Evolutionary conservation across 2,113 vertebrate genomes (phyloP), one percentile per base, ranked within the genome.

Genomic region (Ibidorhyncha struthersii): DNA sequence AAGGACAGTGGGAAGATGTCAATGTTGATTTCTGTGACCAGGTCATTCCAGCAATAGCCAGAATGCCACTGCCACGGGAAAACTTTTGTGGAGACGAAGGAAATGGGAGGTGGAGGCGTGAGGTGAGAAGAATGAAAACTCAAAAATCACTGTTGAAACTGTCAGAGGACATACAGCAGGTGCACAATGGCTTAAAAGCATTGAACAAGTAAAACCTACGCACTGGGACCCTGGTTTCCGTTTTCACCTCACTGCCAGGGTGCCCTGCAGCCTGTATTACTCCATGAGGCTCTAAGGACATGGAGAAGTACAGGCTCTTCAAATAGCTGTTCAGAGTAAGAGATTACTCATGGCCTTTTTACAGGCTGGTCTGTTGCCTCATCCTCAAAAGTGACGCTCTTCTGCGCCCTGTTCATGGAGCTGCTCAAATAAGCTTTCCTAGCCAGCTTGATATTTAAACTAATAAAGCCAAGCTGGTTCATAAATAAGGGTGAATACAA

Each of bases 171-270:
- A 27, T 73, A 21, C 4, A 69, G 12, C 0, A 1, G 8, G 12
- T 29, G 8, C 43, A 41, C 9, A 41, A 12, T 6, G 34, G 4
- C 23, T 78, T 74, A 40, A 59, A 92, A 69, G 5, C 23, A 14
- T 5, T 5, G 16, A 40, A 53, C 25, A 63, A 53, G 5, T 59
- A 41, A 53, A 55, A 40, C 7, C 21, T 45, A 14, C 0, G 0
- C 10, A 12, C 1, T 55, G 17, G 18, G 5, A 2, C 3, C 4
- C 14, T 3, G 3, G 4, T 67, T 90, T 38, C 14, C 3, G 14
- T 78, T 89, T 79, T 12, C 20, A 53, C 12, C 67, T 43, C 3
- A 7, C 47, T 43, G 36, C 6, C 30, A 62, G 26, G 4, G 4
- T 74, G 20, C 23, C 18, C 30, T 63, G 23, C 15, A 92, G n/a